phyloP scores from a whole-genome alignment of 2,888 invertebrate species.

The Colletes collaris region DNA sequence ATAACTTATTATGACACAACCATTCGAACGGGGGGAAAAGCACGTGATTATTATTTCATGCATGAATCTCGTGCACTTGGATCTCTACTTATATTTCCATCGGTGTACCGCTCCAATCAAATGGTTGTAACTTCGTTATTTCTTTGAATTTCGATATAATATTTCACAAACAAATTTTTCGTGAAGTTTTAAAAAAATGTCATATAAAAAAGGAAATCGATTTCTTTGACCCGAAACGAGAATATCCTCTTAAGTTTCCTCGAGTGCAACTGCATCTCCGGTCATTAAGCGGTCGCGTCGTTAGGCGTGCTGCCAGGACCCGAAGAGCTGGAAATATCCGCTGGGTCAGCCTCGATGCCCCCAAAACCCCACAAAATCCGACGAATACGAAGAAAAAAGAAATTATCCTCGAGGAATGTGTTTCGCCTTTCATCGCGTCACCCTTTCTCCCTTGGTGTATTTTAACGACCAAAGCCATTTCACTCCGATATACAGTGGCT shows the following conservation, averaged over 20 bases:
- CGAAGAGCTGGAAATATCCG: slow-evolving; percentile 16
- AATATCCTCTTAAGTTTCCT: slow-evolving; percentile 1
- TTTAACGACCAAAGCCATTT: slow-evolving; percentile 26
- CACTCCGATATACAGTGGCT: background rate
- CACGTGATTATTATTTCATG: too few species aligned
- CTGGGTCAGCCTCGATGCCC: slow-evolving; percentile 12
- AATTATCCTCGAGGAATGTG: background rate
- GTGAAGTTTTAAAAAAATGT: too few species aligned
- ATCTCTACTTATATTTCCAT: too few species aligned
- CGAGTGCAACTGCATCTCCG: slow-evolving; percentile 21
- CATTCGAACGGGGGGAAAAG: too few species aligned
- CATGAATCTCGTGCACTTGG: too few species aligned
- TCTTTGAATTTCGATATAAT: too few species aligned
- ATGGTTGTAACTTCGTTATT: too few species aligned
- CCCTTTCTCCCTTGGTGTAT: background rate
- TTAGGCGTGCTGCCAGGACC: slow-evolving; percentile 44
- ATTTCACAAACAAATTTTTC: too few species aligned
- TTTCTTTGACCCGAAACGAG: too few species aligned
- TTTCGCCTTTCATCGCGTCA: slow-evolving; percentile 7
- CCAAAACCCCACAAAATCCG: background rate
- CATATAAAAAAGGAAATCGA: too few species aligned
- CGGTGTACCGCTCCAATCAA: too few species aligned
- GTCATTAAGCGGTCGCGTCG: slow-evolving; percentile 52
- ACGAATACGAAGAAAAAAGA: background rate
- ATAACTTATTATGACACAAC: too few species aligned